A percentile compares a stretch with the other conserved stretches of the same genome.
These are phyloP conservation scores for Euplagia quadripunctaria DNA, from an alignment of 2,888 invertebrate genomes.

Conservation along the genomic window DNA sequence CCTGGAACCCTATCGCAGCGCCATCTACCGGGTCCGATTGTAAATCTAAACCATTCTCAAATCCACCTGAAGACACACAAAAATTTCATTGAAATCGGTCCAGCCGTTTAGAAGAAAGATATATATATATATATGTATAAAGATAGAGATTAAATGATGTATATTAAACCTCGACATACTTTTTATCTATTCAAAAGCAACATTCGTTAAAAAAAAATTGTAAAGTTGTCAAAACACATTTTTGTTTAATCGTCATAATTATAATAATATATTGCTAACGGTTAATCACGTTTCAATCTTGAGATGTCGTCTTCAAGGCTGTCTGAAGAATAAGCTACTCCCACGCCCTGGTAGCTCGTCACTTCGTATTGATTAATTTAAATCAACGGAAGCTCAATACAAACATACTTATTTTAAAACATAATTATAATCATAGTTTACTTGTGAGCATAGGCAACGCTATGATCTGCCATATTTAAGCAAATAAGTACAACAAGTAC, in stretches of 20 bases:
- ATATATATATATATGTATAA: neutral
- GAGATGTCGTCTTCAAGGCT: constrained; percentile 39
- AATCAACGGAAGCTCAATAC: neutral
- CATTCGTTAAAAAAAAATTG: neutral
- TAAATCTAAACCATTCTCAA: too few relatives aligned
- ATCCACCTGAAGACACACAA: too few relatives aligned
- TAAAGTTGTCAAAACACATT: constrained; percentile 16
- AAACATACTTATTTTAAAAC: too few relatives aligned
- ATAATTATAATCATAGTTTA: too few relatives aligned
- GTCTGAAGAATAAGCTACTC: constrained; percentile 24
- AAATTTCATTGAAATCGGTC: too few relatives aligned
- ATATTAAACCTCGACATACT: constrained; percentile 15
- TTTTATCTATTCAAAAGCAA: constrained; percentile 6
- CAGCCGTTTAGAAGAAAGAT: too few relatives aligned
- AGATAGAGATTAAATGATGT: neutral
- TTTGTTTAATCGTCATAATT: constrained; percentile 30
- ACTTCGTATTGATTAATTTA: neutral
- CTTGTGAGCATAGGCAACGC: too few relatives aligned
- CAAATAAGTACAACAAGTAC: neutral
- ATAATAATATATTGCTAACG: constrained; percentile 41
- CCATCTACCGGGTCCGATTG: too few relatives aligned
- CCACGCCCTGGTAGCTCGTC: constrained; percentile 24
- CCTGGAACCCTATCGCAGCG: too few relatives aligned
- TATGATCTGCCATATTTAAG: too few relatives aligned
- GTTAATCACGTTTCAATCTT: constrained; percentile 13